Base-by-base conservation (phyloP, 2,113 vertebrate species). In the Vireo altiloquus region DNA sequence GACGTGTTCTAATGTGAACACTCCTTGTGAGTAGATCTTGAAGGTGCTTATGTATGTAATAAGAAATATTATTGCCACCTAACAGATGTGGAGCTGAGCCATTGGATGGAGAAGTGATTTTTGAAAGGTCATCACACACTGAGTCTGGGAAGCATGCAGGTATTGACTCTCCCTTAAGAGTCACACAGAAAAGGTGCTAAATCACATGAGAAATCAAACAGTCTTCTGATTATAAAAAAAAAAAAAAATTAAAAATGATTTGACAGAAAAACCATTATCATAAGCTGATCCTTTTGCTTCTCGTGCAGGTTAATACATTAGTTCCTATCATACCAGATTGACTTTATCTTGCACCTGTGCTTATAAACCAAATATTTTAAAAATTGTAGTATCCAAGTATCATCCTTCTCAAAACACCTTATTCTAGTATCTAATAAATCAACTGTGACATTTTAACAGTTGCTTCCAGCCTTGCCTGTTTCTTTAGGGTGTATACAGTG, bases 331-430 rank as follows among this genome's bases (percentile, higher is more conserved):
- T 44, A 94, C 84, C 92, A 89, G 64, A 5, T 4, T 77, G 84
- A 89, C 65, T 94, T 97, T 68, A 82, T 63, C 50, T 81, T 91
- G 15, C 85, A 60, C n/a, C 63, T 72, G 28, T 95, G 74, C 89
- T 96, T 95, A 93, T 69, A 92, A 97, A 94, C 39, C 75, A 46
- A 96, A 40, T 92, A 89, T 90, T 92, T 90, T 3, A 81, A 92
- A 95, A 93, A 88, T 52, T 27, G 59, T 92, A 91, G 39, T 72
- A 64, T 94, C 76, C 35, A 31, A 89, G 52, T 89, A 72, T 94
- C 68, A 92, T 94, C 68, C 37, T 94, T 89, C 66, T 97, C 74
- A 59, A 82, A 89, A 40, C 13, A 82, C 66, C 68, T 95, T 91
- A 66, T 90, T 94, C n/a, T 87, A 61, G 6, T 68, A 56, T 35